Evolutionary conservation across 1,140 invertebrate species (phyloP), one percentile per base, ranked within the genome.

Genomic region (Heliconius nattereri): DNA sequence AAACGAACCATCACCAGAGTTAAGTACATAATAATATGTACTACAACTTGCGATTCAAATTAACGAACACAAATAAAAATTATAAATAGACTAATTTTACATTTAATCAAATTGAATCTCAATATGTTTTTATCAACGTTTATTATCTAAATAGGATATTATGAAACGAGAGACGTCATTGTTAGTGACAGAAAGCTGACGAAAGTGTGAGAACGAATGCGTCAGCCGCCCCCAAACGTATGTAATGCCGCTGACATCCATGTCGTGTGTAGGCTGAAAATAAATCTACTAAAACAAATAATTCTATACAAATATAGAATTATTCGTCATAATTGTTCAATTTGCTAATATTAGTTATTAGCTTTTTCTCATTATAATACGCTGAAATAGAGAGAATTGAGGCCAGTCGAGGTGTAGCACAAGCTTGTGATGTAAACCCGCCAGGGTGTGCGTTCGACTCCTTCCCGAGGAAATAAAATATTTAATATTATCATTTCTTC

Each of bases 81-180:
- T 86, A 85, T 86, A 84, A 76, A 76, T 71, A 32, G 73, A 72
- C 75, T 87, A 86, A 88, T 85, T 88, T 81, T 84, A 83, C 81
- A 77, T 29, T 29, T 78, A 73, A 76, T 81, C 82, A 71, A 75
- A 83, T 66, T 66, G 57, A 40, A 74, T 9, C 49, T 32, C 57
- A 73, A 84, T 85, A 84, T 90, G 84, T 87, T 85, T 87, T 89
- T 89, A 89, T 89, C 87, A 81, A 84, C 49, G 45, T 84, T 85
- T 88, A 86, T 89, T 89, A 90, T 91, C 85, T 90, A 85, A 89
- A 86, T 89, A 84, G 83, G 83, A 87, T 85, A 85, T 91, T 89
- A 89, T 86, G 83, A 86, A 88, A 88, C 86, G 71, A 80, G 54
- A 71, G 75, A 89, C 89, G 89, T 91, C 90, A 81, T 72, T 82